These are phyloP conservation scores for Eudemis profundana DNA, from an alignment of 2,888 invertebrate species.

Conservation along the genomic window DNA sequence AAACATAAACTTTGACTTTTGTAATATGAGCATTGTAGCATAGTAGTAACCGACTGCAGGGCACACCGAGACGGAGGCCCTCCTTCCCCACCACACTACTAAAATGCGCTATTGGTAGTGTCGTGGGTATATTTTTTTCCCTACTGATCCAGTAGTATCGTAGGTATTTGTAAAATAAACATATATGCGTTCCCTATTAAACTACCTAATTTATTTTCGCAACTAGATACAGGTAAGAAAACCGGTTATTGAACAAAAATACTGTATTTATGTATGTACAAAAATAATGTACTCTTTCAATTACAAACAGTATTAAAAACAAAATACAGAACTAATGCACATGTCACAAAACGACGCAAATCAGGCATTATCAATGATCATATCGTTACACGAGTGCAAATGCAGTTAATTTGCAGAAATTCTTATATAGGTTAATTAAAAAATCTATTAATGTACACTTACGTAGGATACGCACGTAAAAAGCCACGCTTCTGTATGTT, in stretches of 20 bases:
- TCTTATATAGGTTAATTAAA: not conserved
- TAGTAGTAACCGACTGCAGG: too few species aligned
- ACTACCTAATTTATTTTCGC: not conserved
- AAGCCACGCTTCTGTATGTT: slow-evolving; percentile 25
- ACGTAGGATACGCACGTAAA: slow-evolving; percentile 2
- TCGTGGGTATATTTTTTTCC: too few species aligned
- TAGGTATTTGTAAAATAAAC: too few species aligned
- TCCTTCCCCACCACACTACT: too few species aligned
- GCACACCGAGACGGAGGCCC: too few species aligned
- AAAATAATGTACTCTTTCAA: slow-evolving; percentile 13
- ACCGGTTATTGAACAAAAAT: too few species aligned
- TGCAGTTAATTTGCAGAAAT: not conserved
- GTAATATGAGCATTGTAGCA: too few species aligned
- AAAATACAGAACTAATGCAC: not conserved
- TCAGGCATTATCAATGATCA: not conserved
- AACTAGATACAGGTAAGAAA: not conserved
- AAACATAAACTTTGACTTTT: too few species aligned
- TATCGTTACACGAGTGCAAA: slow-evolving; percentile 11
- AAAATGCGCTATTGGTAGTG: too few species aligned
- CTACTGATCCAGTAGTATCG: too few species aligned
- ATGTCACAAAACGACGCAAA: slow-evolving; percentile 10
- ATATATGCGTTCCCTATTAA: not conserved
- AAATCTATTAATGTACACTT: slow-evolving; percentile 15
- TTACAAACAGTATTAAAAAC: too few species aligned
- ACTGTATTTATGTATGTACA: too few species aligned